phyloP scores from a whole-genome alignment of 2,797 vertebrate species.

The Rhynchotus rufescens region DNA sequence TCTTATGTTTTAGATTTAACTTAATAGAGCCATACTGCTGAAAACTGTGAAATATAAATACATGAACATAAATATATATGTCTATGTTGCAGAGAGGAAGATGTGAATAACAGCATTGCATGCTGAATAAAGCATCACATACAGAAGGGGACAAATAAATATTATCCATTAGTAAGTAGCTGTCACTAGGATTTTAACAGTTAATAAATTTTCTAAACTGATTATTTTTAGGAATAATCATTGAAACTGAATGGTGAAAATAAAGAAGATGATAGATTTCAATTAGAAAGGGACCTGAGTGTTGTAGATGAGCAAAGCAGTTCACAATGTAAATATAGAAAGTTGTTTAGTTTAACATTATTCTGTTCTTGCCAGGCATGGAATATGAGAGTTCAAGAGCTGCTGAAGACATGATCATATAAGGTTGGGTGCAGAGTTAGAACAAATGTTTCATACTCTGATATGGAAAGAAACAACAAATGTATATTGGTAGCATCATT shows the following conservation, averaged over 20 bases:
- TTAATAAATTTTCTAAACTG: background rate
- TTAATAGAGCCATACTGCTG: background rate
- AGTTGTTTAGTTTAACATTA: background rate
- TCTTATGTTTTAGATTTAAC: background rate
- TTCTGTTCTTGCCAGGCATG: background rate
- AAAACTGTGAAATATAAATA: background rate
- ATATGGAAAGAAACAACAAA: background rate
- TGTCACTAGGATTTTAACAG: background rate
- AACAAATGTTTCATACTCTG: background rate
- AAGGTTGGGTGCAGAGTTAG: background rate
- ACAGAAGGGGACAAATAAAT: background rate
- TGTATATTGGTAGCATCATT: background rate
- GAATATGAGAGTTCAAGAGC: background rate
- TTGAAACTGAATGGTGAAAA: background rate
- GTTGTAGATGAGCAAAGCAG: background rate
- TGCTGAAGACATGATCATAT: background rate
- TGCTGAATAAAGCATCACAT: background rate
- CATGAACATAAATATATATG: background rate
- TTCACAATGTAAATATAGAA: background rate
- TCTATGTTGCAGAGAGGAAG: background rate
- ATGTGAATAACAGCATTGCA: background rate
- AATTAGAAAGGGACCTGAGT: background rate
- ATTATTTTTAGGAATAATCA: background rate
- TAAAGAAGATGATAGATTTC: background rate
- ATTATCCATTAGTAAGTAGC: background rate